Conservation (phyloP, 2,113 vertebrate species). For the Peromyscus californicus region DNA sequence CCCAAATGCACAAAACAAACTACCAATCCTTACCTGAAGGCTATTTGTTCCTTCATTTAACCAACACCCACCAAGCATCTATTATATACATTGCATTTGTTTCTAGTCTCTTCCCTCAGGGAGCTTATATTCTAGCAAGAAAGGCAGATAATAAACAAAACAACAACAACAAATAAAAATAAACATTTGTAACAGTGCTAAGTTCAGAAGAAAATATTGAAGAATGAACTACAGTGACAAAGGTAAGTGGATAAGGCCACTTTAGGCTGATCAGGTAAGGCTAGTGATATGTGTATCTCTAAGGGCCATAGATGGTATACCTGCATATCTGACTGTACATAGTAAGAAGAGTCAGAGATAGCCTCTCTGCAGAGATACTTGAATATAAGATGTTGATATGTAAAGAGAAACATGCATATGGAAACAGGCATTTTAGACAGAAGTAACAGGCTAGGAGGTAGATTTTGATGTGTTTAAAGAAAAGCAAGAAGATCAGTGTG, state of each 20-base stretch:
- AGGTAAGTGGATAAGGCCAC: background rate
- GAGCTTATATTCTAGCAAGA: slow-evolving; percentile 39
- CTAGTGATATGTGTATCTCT: background rate
- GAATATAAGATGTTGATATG: background rate
- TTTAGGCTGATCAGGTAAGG: background rate
- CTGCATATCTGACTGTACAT: background rate
- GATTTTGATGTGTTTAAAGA: slow-evolving; percentile 20
- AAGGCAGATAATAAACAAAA: slow-evolving; percentile 34
- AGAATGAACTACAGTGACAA: background rate
- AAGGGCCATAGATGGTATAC: background rate
- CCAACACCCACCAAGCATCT: background rate
- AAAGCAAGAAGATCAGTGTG: background rate
- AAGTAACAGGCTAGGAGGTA: background rate
- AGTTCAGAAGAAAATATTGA: slow-evolving; percentile 46
- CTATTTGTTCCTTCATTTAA: slow-evolving; percentile 45
- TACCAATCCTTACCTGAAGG: background rate
- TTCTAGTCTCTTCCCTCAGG: slow-evolving; percentile 30
- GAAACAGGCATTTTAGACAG: background rate
- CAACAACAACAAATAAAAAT: background rate
- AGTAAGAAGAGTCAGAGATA: slow-evolving; percentile 9
- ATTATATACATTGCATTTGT: background rate
- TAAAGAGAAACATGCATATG: slow-evolving; percentile 24
- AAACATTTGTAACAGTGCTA: slow-evolving; percentile 10
- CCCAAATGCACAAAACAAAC: background rate
- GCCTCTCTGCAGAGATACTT: background rate